Base-by-base conservation (phyloP, 2,888 invertebrate species). In the Sphaeridia pumilis region DNA sequence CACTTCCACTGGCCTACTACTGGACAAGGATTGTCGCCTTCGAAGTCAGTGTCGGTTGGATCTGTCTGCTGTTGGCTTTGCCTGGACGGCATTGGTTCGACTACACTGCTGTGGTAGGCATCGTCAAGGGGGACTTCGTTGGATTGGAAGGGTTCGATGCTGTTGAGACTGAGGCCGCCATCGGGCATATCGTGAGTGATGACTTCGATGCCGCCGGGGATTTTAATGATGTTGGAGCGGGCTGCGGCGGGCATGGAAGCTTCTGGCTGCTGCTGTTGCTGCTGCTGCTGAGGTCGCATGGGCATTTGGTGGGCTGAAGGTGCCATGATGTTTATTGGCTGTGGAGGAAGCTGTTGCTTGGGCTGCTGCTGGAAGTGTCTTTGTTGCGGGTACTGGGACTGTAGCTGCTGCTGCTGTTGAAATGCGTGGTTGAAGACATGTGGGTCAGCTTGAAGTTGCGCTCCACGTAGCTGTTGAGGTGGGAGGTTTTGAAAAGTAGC, bases 1-100 rank as follows among this genome's bases (percentile, higher is more conserved):
- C 61, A 64, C 46, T 55, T 54, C 64, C 64, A 64, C 22, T 56
- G 49, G 3, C 63, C 63, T 2, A 58, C 25, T 36, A 57, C 56
- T n/a, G 62, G 62, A 36, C 62, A 64, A 7, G 56, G 59, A 35
- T 54, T 47, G 20, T 54, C 49, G n/a, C 50, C 55, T 28, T 14
- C 31, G 14, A 38, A 27, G 17, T 20, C 38, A 14, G 20, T 38
- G 7, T 7, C 17, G n/a, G n/a, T n/a, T n/a, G n/a, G n/a, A n/a
- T n/a, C n/a, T n/a, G n/a, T n/a, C n/a, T n/a, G n/a, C n/a, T n/a
- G n/a, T n/a, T n/a, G n/a, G n/a, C n/a, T n/a, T n/a, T n/a, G n/a
- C n/a, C n/a, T n/a, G n/a, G n/a, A n/a, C n/a, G n/a, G n/a, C n/a
- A n/a, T n/a, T n/a, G n/a, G n/a, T n/a, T n/a, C n/a, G n/a, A n/a